A percentile compares a stretch with the other conserved stretches of the same genome.
Evolutionary conservation across 2,888 invertebrate species (phyloP).

Genomic region (Lycophotia porphyrea): DNA sequence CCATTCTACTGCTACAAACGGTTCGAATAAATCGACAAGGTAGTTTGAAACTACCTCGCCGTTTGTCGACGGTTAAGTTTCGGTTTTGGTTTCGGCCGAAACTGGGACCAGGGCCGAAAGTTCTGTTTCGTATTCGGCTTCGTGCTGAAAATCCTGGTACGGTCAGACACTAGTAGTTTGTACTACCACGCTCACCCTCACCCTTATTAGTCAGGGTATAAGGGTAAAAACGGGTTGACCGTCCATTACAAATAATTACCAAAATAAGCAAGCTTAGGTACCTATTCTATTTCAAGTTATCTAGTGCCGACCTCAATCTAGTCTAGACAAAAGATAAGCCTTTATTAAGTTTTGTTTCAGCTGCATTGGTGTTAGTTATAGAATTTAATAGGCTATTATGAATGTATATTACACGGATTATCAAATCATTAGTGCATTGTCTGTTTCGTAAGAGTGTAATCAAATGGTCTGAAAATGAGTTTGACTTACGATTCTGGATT

Average conservation of each 20-base stretch:
- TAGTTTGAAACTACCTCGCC: too few species aligned
- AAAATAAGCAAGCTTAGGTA: background rate
- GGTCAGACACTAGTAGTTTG: too few species aligned
- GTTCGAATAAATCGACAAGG: background rate
- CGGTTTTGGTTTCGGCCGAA: too few species aligned
- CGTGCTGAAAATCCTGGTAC: too few species aligned
- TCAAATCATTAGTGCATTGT: constrained; percentile 56
- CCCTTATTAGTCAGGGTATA: background rate
- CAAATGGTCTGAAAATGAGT: constrained; percentile 25
- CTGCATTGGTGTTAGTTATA: constrained; percentile 28
- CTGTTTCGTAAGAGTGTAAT: constrained; percentile 36
- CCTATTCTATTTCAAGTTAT: constrained; percentile 4
- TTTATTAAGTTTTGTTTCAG: constrained; percentile 51
- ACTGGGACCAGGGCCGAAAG: too few species aligned
- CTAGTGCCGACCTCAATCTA: constrained; percentile 40
- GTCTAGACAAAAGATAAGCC: constrained; percentile 46
- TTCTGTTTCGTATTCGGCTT: too few species aligned
- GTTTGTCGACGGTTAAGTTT: too few species aligned
- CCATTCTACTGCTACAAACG: background rate
- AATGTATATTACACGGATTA: constrained; percentile 55
- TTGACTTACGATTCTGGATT: constrained; percentile 39
- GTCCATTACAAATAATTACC: background rate
- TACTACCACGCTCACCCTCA: background rate
- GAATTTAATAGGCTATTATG: constrained; percentile 60
- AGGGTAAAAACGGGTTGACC: background rate